Evolutionary conservation across 2,113 vertebrate species (phyloP).

Genomic region (Zeus faber): DNA sequence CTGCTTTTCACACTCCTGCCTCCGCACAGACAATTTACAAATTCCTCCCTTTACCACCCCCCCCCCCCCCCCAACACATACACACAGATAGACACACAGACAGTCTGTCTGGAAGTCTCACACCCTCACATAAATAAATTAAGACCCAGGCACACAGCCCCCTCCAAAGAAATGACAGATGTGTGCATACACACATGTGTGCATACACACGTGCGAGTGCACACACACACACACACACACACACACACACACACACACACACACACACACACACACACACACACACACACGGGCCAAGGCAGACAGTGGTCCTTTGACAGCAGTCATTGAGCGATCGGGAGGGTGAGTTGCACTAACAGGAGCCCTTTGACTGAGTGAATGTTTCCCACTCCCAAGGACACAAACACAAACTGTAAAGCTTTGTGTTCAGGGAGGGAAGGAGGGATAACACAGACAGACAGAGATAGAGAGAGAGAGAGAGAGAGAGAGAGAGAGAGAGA

Average conservation of each 20-base stretch:
- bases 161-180: too few species aligned
- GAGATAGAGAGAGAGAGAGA: not conserved
- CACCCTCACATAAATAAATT: slow-evolving; percentile 1
- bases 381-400: slow-evolving; percentile 36
- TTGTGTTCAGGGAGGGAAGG: not conserved
- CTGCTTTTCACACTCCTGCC: slow-evolving; percentile 7
- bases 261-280: slow-evolving; percentile 11
- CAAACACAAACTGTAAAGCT: slow-evolving; percentile 11
- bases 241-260: slow-evolving; percentile 7
- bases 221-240: slow-evolving; percentile 15
- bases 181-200: not conserved
- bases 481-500: not conserved
- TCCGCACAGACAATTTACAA: not conserved
- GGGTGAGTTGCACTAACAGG: slow-evolving; percentile 30
- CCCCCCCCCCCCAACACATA: not conserved
- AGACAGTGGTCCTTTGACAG: slow-evolving; percentile 25
- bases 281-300: slow-evolving; percentile 5
- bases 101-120: not conserved
- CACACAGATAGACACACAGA: slow-evolving; percentile 13
- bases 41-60: slow-evolving; percentile 7
- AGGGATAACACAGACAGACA: not conserved
- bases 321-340: not conserved
- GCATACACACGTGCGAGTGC: not conserved
- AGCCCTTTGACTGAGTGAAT: slow-evolving; percentile 24
- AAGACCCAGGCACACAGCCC: slow-evolving; percentile 6